Percentiles rank a stretch among this genome's conserved stretches.
Conservation (phyloP, 2,797 vertebrate genomes). For the Aulostomus chinensis region DNA sequence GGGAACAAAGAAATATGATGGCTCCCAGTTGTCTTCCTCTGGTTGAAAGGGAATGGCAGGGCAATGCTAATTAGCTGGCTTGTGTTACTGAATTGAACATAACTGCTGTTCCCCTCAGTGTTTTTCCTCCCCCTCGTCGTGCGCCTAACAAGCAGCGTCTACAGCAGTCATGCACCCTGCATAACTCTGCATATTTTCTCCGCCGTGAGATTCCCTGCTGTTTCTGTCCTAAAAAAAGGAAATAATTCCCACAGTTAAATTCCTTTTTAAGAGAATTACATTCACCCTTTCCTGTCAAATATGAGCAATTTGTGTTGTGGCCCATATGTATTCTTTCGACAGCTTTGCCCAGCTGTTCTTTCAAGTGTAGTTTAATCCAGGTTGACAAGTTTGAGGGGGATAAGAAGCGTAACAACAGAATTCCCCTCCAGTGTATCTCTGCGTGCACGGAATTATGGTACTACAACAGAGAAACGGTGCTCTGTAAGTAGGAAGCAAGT, state of each 20-base stretch:
- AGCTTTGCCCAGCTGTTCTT: slow-evolving; percentile 41
- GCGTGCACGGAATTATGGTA: slow-evolving; percentile 12
- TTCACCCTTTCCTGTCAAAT: slow-evolving; percentile 30
- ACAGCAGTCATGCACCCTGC: slow-evolving; percentile 48
- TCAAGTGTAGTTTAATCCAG: slow-evolving; percentile 48
- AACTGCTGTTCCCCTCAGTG: slow-evolving; percentile 55
- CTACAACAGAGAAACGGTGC: slow-evolving; percentile 22
- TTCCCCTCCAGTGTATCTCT: slow-evolving; percentile 39
- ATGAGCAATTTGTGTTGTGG: slow-evolving; percentile 17
- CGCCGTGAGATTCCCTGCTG: slow-evolving; percentile 27
- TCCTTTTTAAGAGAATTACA: slow-evolving; percentile 23
- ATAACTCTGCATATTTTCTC: slow-evolving; percentile 65
- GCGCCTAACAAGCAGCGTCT: slow-evolving; percentile 57
- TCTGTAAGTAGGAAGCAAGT: slow-evolving; percentile 40
- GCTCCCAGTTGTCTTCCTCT: slow-evolving; percentile 60
- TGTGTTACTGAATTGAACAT: slow-evolving; percentile 58
- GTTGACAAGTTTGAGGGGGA: slow-evolving; percentile 49
- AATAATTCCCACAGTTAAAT: slow-evolving; percentile 27
- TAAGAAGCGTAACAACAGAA: slow-evolving; percentile 49
- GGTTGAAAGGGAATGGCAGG: slow-evolving; percentile 67
- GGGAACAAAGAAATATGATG: slow-evolving; percentile 67
- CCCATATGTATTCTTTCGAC: slow-evolving; percentile 25
- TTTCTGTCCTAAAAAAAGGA: slow-evolving; percentile 21
- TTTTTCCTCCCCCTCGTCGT: slow-evolving; percentile 28
- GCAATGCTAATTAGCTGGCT: slow-evolving; percentile 71